These are phyloP conservation scores for Podarcis cretensis DNA, from an alignment of 2,113 vertebrate genomes.

Conservation along the genomic window DNA sequence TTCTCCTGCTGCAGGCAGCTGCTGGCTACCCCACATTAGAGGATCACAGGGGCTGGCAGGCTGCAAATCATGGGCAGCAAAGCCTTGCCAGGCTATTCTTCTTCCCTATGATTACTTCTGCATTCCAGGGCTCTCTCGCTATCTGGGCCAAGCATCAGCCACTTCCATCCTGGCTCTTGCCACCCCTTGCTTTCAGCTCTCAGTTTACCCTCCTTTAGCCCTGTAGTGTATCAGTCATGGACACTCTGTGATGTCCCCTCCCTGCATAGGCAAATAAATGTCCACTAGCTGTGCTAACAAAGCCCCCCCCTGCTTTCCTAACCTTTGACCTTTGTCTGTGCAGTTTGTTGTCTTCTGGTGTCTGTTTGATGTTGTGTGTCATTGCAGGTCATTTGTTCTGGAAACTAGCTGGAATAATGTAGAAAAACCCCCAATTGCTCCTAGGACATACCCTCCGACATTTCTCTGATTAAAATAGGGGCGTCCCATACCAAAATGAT, in stretches of 20 bases:
- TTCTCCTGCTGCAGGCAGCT: no score
- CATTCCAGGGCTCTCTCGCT: no score
- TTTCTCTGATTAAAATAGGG: no score
- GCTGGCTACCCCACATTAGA: no score
- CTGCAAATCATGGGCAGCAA: no score
- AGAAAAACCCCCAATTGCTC: background rate
- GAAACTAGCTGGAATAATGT: background rate
- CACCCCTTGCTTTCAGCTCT: background rate
- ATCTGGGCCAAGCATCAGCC: no score
- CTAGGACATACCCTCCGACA: no score
- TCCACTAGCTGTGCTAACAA: background rate
- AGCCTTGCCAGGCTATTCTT: no score
- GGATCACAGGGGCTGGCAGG: no score
- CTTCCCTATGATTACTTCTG: no score
- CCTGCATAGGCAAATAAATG: background rate
- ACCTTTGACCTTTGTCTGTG: background rate
- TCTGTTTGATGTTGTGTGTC: background rate
- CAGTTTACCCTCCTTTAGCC: background rate
- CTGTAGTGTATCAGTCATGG: background rate
- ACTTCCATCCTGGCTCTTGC: no score
- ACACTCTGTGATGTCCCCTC: background rate
- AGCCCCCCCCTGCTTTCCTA: background rate
- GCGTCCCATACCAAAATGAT: no score
- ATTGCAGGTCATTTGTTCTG: background rate
- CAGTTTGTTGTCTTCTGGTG: background rate